Conservation (phyloP, 2,888 invertebrate species). For the Ectobius pallidus region DNA sequence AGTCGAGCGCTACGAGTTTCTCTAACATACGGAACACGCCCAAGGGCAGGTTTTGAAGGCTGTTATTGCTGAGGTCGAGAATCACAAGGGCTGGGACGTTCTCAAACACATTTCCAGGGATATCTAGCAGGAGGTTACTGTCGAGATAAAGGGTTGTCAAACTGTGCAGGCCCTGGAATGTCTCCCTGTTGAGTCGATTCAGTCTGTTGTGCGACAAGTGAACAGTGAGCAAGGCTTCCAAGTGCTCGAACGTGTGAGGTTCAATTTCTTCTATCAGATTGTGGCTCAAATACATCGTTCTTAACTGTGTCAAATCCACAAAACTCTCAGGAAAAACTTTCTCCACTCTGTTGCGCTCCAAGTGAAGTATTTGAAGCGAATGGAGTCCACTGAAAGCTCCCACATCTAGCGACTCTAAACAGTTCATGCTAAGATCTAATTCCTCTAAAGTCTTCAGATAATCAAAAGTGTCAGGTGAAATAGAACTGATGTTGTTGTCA, state of each 20-base stretch:
- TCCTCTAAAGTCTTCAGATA: slow-evolving; percentile 1
- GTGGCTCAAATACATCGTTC: neutral
- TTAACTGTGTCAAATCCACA: neutral
- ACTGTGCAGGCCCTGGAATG: neutral
- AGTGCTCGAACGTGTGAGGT: neutral
- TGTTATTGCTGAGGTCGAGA: neutral
- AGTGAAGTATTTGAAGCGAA: neutral
- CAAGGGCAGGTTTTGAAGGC: neutral
- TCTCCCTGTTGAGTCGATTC: neutral
- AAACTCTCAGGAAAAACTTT: neutral
- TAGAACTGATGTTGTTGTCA: neutral
- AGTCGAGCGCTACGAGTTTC: neutral
- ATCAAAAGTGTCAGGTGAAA: neutral
- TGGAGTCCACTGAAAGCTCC: neutral
- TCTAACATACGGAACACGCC: neutral
- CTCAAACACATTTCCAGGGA: neutral
- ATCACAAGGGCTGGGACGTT: neutral
- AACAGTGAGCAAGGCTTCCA: neutral
- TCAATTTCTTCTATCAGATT: neutral
- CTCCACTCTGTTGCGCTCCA: neutral
- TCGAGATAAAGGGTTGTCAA: neutral
- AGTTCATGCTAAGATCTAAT: neutral
- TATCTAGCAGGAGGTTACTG: neutral
- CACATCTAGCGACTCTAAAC: neutral
- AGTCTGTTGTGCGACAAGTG: neutral